Evolutionary conservation across 2,888 invertebrate species (phyloP), one percentile per base, ranked within the genome.

Genomic region (Panorpa germanica): DNA sequence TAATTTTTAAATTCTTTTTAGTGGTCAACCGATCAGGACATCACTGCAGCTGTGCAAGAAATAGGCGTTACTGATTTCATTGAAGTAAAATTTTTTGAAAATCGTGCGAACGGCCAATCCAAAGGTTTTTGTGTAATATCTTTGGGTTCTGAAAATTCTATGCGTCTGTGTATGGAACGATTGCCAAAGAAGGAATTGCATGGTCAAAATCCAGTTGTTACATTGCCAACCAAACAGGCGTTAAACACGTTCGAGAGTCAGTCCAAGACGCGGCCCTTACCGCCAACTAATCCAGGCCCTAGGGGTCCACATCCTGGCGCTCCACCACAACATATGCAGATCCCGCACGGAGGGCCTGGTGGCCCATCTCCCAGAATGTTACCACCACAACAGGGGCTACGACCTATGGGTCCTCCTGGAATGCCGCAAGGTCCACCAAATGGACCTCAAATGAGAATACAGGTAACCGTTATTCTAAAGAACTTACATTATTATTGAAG

Each of bases 1-100:
- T 29, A 5, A 26, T 29, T 34, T 40, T 31, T 39, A 36, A 31
- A 37, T 38, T 45, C 10, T 38, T 63, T 70, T 37, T 57, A 90
- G 93, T 96, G 93, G 93, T 95, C 93, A 31, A 95, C 91, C 38
- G 95, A 91, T 60, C 85, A 86, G 59, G 93, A 96, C 49, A 77
- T 96, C 40, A 76, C 81, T 29, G 86, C 90, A 58, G 77, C 80
- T n/a, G 67, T 95, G 36, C 70, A 70, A 30, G 76, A 78, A 40
- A 65, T 86, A 42, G 95, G 95, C 27, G 82, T 95, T 5, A 69
- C 65, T 32, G 96, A 98, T 58, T 78, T 98, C 47, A 70, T 91
- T 45, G 98, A 99, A 52, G 91, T 98, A 20, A 96, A 96, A 59
- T 99, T 98, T 60, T 95, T 95, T 60, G 98, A 98, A 58, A 98